Evolutionary conservation across 1,140 invertebrate genomes (phyloP).

Genomic region (Pygmarrhopalites habei): DNA sequence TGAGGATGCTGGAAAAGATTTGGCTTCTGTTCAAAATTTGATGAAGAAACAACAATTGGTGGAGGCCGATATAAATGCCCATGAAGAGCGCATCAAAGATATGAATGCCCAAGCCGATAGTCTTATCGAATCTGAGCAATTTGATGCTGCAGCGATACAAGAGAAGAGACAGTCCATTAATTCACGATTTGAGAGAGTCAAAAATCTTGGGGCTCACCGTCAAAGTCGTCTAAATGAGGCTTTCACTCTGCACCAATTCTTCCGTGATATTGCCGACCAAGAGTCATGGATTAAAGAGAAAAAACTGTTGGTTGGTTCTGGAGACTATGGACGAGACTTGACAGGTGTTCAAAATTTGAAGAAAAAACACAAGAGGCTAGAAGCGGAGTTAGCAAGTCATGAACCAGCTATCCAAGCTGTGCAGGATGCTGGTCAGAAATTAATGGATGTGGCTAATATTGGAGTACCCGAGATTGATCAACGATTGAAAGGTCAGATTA

Average conservation of each 20-base stretch:
- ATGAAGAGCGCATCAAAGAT: conserved; percentile 91
- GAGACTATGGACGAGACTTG: conserved; percentile 95
- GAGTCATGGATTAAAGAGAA: conserved; percentile 99
- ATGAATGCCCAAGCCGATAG: conserved; percentile 93
- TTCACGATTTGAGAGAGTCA: conserved; percentile 85
- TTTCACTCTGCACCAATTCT: conserved; percentile 97
- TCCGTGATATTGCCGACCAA: conserved; percentile 98
- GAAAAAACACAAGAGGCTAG: conserved; percentile 94
- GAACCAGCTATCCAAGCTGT: conserved; percentile 96
- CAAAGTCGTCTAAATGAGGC: conserved; percentile 84
- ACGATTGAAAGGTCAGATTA: conserved; percentile 65
- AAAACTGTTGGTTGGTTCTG: conserved; percentile 92
- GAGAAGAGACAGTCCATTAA: conserved; percentile 88
- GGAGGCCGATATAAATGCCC: conserved; percentile 91
- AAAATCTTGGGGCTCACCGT: conserved; percentile 85
- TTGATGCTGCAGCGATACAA: conserved; percentile 86
- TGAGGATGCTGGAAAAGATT: conserved; percentile 96
- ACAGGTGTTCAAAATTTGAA: conserved; percentile 94
- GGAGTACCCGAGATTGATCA: conserved; percentile 91
- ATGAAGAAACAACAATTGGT: conserved; percentile 99
- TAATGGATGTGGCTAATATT: conserved; percentile 95
- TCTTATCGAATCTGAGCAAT: conserved; percentile 87
- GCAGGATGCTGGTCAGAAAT: conserved; percentile 89
- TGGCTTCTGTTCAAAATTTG: conserved; percentile 97
- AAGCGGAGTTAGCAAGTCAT: conserved; percentile 90